phyloP scores from a whole-genome alignment of 1,140 invertebrate genomes.

The Steinernema khuongi region DNA sequence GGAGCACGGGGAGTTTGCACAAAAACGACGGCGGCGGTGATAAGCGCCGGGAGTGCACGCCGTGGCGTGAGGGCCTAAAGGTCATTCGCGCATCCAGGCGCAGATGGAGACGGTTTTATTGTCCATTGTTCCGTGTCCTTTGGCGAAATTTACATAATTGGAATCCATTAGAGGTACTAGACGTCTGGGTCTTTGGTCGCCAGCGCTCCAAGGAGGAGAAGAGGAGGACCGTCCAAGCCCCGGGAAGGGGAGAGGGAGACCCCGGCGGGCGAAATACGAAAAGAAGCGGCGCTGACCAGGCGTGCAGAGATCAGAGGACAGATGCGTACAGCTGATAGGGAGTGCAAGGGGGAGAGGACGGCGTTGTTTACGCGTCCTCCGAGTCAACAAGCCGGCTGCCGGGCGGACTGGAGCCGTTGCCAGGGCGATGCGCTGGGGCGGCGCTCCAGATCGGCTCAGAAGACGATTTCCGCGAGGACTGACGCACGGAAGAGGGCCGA shows the following conservation, averaged over 20 bases:
- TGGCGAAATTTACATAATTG: not conserved
- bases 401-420: not conserved
- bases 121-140: too few species aligned
- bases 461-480: too few species aligned
- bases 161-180: too few species aligned
- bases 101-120: not conserved
- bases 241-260: not conserved
- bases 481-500: too few species aligned
- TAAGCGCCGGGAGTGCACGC: not conserved
- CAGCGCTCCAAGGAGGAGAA: too few species aligned
- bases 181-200: too few species aligned
- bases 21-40: not conserved
- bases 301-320: not conserved
- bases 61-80: not conserved
- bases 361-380: not conserved
- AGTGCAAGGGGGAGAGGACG: not conserved
- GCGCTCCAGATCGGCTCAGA: too few species aligned
- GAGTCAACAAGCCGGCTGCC: not conserved
- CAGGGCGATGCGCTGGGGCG: not conserved
- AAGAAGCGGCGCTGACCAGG: not conserved
- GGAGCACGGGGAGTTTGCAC: not conserved
- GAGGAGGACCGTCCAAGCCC: not conserved
- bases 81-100: not conserved
- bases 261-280: not conserved
- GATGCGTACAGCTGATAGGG: not conserved